Percentiles rank a stretch among this genome's conserved stretches.
phyloP scores from a whole-genome alignment of 2,113 vertebrate genomes.

The Mustelus asterias region DNA sequence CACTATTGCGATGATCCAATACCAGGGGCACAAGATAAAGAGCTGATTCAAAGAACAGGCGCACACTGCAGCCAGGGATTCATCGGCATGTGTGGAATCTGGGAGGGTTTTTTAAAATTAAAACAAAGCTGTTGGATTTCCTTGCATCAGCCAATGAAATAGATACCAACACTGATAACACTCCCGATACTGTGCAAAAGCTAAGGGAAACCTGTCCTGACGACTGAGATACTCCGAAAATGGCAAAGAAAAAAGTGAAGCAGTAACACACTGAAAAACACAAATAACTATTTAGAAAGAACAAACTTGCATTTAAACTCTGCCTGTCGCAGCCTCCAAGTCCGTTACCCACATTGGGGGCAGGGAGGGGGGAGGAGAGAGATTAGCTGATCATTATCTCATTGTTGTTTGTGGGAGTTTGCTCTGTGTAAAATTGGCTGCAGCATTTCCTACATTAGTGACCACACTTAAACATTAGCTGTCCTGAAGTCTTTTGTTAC shows the following conservation, averaged over 20 bases:
- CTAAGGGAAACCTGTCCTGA: not conserved
- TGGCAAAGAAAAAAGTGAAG: not conserved
- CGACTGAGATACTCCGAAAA: not conserved
- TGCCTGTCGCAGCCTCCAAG: not conserved
- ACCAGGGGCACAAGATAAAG: not conserved
- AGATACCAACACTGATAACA: not conserved
- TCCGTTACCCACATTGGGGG: not conserved
- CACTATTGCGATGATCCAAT: not conserved
- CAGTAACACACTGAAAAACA: not conserved
- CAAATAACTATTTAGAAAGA: not conserved
- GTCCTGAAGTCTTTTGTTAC: no score
- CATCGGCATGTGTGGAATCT: not conserved
- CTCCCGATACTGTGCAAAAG: not conserved
- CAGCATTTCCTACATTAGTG: no score
- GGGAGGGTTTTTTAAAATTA: not conserved
- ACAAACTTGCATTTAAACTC: not conserved
- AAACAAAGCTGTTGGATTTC: not conserved
- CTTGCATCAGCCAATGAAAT: not conserved
- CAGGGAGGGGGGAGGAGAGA: no score
- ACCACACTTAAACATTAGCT: no score
- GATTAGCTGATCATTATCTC: no score
- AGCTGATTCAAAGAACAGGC: not conserved
- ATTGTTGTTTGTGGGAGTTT: no score
- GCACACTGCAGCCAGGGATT: not conserved
- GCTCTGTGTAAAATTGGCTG: no score